Evolutionary conservation across 2,888 invertebrate genomes (phyloP).

Genomic region (Thereva nobilitata): DNA sequence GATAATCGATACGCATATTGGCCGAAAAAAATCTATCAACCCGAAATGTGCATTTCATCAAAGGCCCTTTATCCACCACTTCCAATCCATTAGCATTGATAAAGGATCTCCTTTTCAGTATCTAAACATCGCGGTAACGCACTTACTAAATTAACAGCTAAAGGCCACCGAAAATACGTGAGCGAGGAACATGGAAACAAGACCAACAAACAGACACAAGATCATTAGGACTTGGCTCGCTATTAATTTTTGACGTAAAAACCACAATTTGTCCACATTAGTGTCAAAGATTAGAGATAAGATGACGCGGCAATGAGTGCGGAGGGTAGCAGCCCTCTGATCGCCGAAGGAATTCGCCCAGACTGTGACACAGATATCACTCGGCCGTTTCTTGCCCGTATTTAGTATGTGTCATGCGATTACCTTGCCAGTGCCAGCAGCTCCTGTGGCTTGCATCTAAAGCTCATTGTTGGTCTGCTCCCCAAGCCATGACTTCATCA

Average conservation of each 20-base stretch:
- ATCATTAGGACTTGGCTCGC: conserved; percentile 35
- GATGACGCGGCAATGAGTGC: conserved; percentile 26
- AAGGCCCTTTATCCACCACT: conserved; percentile 23
- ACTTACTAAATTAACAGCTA: conserved; percentile 42
- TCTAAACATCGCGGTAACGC: conserved; percentile 39
- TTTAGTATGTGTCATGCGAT: no score
- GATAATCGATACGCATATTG: conserved; percentile 14
- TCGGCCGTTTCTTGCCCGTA: no score
- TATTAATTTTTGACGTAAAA: conserved; percentile 44
- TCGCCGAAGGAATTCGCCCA: not conserved
- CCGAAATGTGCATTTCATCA: conserved; percentile 32
- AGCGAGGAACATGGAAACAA: conserved; percentile 4
- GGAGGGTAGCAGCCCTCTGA: not conserved
- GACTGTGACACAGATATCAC: no score
- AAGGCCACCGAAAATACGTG: conserved; percentile 4
- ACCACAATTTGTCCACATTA: conserved; percentile 51
- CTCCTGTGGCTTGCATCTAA: conserved; percentile 6
- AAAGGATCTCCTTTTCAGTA: conserved; percentile 36
- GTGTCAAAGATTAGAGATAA: conserved; percentile 49
- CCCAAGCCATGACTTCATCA: conserved; percentile 1
- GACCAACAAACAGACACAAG: conserved; percentile 18
- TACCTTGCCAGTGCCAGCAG: no score
- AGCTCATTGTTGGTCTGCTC: conserved; percentile 9
- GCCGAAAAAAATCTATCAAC: conserved; percentile 6
- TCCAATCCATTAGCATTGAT: conserved; percentile 42